Conservation (phyloP, 2,113 vertebrate genomes). For the Pygathrix nemaeus region DNA sequence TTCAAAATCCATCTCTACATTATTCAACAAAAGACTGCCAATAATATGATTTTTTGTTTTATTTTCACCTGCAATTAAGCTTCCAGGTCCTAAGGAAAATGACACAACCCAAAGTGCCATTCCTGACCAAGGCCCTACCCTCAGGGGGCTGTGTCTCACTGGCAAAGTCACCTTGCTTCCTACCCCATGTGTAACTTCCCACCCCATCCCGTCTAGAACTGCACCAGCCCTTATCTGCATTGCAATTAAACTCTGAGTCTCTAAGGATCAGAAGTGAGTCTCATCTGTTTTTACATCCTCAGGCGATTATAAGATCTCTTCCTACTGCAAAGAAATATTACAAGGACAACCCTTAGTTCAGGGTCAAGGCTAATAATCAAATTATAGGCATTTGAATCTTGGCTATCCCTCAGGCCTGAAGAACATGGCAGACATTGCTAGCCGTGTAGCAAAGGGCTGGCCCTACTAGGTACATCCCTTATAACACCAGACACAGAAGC, state of each 20-base stretch:
- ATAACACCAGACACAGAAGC: not conserved
- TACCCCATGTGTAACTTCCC: not conserved
- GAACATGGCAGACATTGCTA: not conserved
- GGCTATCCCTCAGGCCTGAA: not conserved
- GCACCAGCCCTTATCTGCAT: too few relatives aligned
- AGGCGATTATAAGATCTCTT: not conserved
- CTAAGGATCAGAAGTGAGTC: too few relatives aligned
- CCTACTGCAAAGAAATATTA: not conserved
- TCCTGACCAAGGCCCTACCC: not conserved
- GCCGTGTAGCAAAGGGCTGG: not conserved
- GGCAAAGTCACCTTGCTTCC: not conserved
- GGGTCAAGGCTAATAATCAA: not conserved
- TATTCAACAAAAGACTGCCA: not conserved
- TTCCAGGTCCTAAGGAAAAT: not conserved
- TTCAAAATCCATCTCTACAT: not conserved
- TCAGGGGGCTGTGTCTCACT: not conserved
- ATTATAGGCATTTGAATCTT: not conserved
- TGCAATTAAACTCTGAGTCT: too few relatives aligned
- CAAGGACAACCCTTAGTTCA: too few relatives aligned
- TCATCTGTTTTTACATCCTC: too few relatives aligned
- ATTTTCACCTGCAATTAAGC: not conserved
- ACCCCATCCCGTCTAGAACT: too few relatives aligned
- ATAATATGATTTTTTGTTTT: not conserved
- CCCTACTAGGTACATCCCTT: fast-evolving
- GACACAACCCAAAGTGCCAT: not conserved